A percentile compares a stretch with the other conserved stretches of the same genome.
Conservation (phyloP, 2,797 vertebrate genomes). For the Rhabdophis nuchalis region DNA sequence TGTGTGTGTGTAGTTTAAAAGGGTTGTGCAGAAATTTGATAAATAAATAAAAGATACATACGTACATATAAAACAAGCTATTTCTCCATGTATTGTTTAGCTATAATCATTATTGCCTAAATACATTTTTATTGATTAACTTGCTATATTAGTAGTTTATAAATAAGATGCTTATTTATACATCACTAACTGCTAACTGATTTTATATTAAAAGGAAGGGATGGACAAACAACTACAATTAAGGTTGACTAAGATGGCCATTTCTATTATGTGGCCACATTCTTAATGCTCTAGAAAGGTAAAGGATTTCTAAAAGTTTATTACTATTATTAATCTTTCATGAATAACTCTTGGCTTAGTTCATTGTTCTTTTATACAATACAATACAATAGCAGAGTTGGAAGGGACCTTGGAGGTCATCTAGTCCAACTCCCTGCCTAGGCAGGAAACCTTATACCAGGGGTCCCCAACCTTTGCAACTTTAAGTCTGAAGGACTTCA, state of each 20-base stretch:
- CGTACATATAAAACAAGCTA: constrained; percentile 56
- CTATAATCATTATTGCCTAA: constrained; percentile 42
- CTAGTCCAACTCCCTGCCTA: no score
- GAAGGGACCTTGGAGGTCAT: no score
- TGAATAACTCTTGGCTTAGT: no score
- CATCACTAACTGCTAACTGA: neutral
- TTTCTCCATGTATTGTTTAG: constrained; percentile 70
- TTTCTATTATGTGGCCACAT: neutral
- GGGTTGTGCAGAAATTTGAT: no score
- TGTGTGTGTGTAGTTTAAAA: no score
- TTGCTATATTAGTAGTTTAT: constrained; percentile 35
- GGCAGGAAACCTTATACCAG: no score
- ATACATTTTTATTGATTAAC: constrained; percentile 42
- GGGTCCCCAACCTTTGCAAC: no score
- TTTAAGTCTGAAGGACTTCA: no score
- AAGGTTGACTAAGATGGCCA: constrained; percentile 18
- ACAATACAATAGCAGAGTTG: no score
- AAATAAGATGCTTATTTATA: constrained; percentile 24
- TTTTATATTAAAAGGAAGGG: neutral
- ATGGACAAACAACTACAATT: constrained; percentile 19
- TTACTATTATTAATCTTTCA: constrained; percentile 30
- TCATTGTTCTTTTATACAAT: no score
- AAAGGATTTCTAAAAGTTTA: constrained; percentile 36
- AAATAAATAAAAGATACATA: no score
- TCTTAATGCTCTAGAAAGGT: constrained; percentile 35